Evolutionary conservation across 2,797 vertebrate species (phyloP), one percentile per base, ranked within the genome.

Genomic region (Tarsius wallacei): DNA sequence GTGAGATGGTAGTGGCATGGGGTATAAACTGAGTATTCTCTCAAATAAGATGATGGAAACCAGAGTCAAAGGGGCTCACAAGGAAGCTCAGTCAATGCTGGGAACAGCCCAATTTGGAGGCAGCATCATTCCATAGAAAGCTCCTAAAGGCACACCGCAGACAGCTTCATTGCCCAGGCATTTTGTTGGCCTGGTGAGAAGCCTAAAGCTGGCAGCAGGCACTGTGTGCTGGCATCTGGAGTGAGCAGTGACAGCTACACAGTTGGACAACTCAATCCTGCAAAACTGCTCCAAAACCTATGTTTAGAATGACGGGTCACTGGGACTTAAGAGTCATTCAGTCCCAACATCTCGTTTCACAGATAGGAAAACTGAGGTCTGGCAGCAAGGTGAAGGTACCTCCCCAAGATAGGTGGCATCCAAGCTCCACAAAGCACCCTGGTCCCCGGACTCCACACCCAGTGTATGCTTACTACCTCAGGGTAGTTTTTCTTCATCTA

Each of bases 201-300:
- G 1, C 95, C 89, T 94, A 81, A 47, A 87, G 57, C 17, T 71
- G 94, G 94, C 57, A 93, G 96, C 36, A 36, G 31, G n/a, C 49
- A 31, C 24, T 66, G 49, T 78, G 81, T 71, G 68, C 68, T 17
- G 0, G 88, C 42, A 61, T 84, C 83, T 26, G 90, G 3, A 16
- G 36, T 14, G 47, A 73, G 83, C 66, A 95, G 81, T 16, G 11
- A 36, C 93, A 80, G 47, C 93, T 88, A 42, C 1, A 61, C 36
- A 83, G 91, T 36, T 0, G 0, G 28, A 64, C 91, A 94, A 1
- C 12, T 97, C 49, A 90, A 33, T 91, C 85, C 82, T 77, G 9
- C 51, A 84, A 42, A 33, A 19, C 3, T 80, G 33, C 21, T 16
- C 70, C 51, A 55, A n/a, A 76, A 76, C 22, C 1, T 33, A 63